Base-by-base conservation (phyloP, 2,113 vertebrate genomes). In the Andinoacara biseriatus region DNA sequence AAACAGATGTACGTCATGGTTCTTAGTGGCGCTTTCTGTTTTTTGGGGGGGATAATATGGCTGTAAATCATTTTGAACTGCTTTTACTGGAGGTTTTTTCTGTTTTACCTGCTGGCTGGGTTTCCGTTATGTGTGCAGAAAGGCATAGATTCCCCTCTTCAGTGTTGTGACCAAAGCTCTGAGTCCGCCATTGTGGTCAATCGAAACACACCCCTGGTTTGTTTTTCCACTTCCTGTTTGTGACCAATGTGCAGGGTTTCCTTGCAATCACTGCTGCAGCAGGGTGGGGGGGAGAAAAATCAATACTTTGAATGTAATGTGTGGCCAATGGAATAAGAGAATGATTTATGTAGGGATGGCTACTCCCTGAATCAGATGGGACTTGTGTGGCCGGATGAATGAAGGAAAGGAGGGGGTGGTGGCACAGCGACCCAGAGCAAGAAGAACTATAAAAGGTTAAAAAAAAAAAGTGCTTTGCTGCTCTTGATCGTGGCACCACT, bases 271-370 rank as follows among this genome's bases (percentile, higher is more conserved):
- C 95, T 94, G 94, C 90, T 88, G 93, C 67, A n/a, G 83, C 78
- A 5, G 85, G 22, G 82, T 83, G 22, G 82, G 67, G 93, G 95
- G 20, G 65, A 95, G 85, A 56, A 58, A 96, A 97, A 99, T 99
- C 98, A 98, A 99, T 99, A 99, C 95, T 97, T 97, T 96, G 96
- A 97, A 97, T 97, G 96, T 97, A 98, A 96, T 96, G 96, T 97
- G 97, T 96, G 96, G 98, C 97, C 97, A 97, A 96, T 97, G 96
- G 96, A 97, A 97, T 97, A 98, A 96, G 96, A 96, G 97, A 97
- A 97, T 98, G 97, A 99, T 99, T 99, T 97, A 98, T 98, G 96
- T 97, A 96, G 96, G 96, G 96, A 97, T 96, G 95, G 95, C 96
- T 97, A 95, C 96, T 96, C 96, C 93, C 95, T 93, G 96, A 96